phyloP scores from a whole-genome alignment of 2,113 vertebrate species.

The Brevimyrus niger region DNA sequence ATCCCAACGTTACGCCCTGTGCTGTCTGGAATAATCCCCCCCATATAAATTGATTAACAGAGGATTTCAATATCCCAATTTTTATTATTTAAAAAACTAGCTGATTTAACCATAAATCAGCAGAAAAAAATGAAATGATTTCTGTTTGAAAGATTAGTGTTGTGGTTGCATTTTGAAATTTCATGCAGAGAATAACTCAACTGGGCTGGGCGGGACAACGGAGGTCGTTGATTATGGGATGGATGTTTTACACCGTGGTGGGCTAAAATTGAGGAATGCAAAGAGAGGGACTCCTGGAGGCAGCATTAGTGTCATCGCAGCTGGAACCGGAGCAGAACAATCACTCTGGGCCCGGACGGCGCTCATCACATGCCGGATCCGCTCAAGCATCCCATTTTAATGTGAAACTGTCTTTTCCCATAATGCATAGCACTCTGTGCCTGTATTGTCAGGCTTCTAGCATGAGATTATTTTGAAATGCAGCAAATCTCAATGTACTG shows the following conservation, averaged over 20 bases:
- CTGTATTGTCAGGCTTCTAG: background rate
- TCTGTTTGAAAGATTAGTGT: background rate
- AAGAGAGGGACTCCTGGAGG: background rate
- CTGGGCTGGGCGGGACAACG: background rate
- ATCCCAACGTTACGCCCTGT: background rate
- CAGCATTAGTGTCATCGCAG: constrained; percentile 11
- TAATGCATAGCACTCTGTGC: background rate
- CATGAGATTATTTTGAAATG: background rate
- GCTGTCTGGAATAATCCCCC: background rate
- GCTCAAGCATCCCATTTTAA: constrained; percentile 7
- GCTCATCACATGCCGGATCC: background rate
- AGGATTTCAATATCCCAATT: background rate
- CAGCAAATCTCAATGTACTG: background rate
- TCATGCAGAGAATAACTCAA: background rate
- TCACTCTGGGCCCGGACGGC: background rate
- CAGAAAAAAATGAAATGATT: background rate
- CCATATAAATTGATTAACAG: background rate
- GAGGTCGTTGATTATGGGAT: background rate
- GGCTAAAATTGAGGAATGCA: background rate
- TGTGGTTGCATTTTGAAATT: background rate
- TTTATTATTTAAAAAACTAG: background rate
- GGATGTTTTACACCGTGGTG: background rate
- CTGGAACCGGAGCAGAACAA: constrained; percentile 13
- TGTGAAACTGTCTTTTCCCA: constrained; percentile 4
- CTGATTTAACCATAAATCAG: background rate